Base-by-base conservation (phyloP, 1,140 invertebrate species). In the Latrodectus geometricus region DNA sequence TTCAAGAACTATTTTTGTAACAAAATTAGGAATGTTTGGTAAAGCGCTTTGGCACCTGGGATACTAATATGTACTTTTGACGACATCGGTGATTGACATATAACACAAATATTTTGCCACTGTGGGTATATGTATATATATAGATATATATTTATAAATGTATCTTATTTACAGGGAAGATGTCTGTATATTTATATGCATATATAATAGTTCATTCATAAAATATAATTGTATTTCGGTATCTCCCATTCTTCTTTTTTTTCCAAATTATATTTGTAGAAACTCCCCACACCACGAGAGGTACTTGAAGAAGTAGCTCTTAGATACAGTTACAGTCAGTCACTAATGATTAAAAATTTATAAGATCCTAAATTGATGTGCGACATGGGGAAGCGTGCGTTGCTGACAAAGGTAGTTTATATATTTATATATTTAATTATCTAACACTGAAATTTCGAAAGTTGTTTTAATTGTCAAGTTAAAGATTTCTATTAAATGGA, bases 251-350 rank as follows among this genome's bases (percentile, higher is more conserved):
- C 54, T 61, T 8, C 68, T 4, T 17, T 69, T 69, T 20, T 20
- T 69, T n/a, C 9, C 21, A 69, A 17, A 69, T 11, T 69, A 20
- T 69, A 12, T 69, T 20, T 20, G 21, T 69, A 69, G 21, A 20
- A 69, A 20, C 21, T 69, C 11, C 11, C 11, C 17, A 20, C n/a
- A 69, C 68, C 21, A 8, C 11, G 11, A 11, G 68, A 69, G 68
- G 68, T 69, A 69, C 68, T n/a, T 69, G 68, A 17, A 20, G 68
- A 69, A 69, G 68, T 69, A 69, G 68, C 68, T 69, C 68, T 69
- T 69, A 35, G 35, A 35, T 35, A 35, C 35, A 35, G 35, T 35
- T 35, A 35, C 35, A 35, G 35, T 35, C 35, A 35, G 35, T 35
- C 35, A 35, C 35, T 35, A 35, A 35, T 35, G 35, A 35, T 35